Base-by-base conservation (phyloP, 2,797 vertebrate genomes). In the Brotula barbata region DNA sequence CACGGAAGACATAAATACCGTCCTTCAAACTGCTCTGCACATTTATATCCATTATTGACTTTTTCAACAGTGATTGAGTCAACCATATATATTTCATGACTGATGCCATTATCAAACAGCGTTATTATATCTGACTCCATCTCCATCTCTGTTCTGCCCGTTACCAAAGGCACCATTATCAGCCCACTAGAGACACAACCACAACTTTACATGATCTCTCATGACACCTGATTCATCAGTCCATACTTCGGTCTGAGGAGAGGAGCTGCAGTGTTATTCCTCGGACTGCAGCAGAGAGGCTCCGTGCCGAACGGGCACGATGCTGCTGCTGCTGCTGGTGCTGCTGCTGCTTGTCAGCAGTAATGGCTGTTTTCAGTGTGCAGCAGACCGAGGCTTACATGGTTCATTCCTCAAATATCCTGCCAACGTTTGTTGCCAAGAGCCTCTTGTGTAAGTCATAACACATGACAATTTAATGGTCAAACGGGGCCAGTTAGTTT, bases 391-490 rank as follows among this genome's bases (percentile, higher is more conserved):
- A 65, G 54, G 54, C 54, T 61, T 62, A 17, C 64, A 48, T 40
- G 58, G 75, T 75, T 81, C 84, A 84, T 85, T 84, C 86, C 54
- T 90, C 87, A 87, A 81, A 85, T 71, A 78, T 84, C 75, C 82
- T 84, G 86, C 72, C 81, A 78, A 57, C 80, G 65, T 80, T 82
- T 76, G 83, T 87, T 89, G 87, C 83, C 85, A 68, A 69, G 85
- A 86, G 78, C 53, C 66, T 59, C 55, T 70, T 56, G 70, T 60
- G 79, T 76, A 83, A 59, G 86, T 84, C 83, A 78, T 66, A 85
- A 87, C 79, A 80, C 72, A 81, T 80, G 85, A 85, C 85, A 85
- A 78, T 81, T 82, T 87, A 84, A 84, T 77, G 83, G 87, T 91
- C 80, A 71, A 85, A 89, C 73, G 78, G 77, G 78, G 75, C 85